Evolutionary conservation across 2,797 vertebrate species (phyloP).

Genomic region (Chromis chromis): DNA sequence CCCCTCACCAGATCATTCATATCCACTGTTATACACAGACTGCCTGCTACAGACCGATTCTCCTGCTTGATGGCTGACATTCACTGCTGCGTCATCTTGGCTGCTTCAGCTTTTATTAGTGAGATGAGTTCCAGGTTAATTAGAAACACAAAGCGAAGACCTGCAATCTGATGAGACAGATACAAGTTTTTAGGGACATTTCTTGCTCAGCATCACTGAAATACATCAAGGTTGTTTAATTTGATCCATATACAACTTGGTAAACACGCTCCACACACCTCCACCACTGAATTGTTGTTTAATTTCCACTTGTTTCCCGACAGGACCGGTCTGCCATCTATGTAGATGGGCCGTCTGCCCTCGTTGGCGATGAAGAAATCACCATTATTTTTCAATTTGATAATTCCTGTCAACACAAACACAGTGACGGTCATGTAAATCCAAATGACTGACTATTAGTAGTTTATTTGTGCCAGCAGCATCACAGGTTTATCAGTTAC

Average conservation of each 20-base stretch:
- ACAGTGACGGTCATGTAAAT: not conserved
- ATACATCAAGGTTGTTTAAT: not conserved
- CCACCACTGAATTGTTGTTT: slow-evolving; percentile 96
- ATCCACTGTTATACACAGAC: not conserved
- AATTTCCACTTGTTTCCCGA: slow-evolving; percentile 97
- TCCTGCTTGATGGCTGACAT: not conserved
- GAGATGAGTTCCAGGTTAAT: slow-evolving; percentile 98
- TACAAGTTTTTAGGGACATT: not conserved
- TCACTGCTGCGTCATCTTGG: slow-evolving; percentile 94
- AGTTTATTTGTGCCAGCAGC: not conserved
- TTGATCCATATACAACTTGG: not conserved
- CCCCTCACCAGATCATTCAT: slow-evolving; percentile 12
- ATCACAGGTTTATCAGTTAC: not conserved
- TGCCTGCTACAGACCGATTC: slow-evolving; percentile 2
- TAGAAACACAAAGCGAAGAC: slow-evolving; percentile 96
- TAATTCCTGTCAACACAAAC: slow-evolving; percentile 85
- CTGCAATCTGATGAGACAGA: slow-evolving; percentile 88
- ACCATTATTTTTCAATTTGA: slow-evolving; percentile 96
- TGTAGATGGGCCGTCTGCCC: slow-evolving; percentile 94
- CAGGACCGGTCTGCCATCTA: slow-evolving; percentile 93
- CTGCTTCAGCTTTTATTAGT: slow-evolving; percentile 95
- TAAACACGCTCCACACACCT: slow-evolving; percentile 79
- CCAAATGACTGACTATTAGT: not conserved
- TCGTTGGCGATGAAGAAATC: slow-evolving; percentile 98
- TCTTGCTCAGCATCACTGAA: not conserved